phyloP scores from a whole-genome alignment of 2,113 vertebrate species.

The Rhinolophus sinicus region DNA sequence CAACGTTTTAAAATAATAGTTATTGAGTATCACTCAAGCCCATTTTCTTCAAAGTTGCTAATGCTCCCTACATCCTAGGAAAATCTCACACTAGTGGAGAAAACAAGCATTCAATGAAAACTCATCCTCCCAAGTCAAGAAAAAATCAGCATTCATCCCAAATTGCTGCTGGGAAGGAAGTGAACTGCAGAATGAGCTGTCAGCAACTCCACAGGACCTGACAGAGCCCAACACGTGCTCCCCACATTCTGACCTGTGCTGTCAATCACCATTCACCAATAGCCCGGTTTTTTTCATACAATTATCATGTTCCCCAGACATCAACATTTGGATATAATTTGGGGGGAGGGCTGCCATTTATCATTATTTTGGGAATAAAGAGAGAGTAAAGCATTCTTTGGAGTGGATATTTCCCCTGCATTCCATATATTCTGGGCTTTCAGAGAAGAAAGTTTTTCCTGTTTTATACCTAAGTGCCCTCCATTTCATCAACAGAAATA shows the following conservation, averaged over 20 bases:
- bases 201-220: constrained; percentile 88
- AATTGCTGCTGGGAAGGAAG: constrained; percentile 65
- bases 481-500: neutral
- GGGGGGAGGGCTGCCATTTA: constrained; percentile 73
- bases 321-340: constrained; percentile 66
- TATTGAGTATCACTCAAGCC: neutral
- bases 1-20: constrained; percentile 13
- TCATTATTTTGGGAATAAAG: constrained; percentile 75
- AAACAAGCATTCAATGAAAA: constrained; percentile 3
- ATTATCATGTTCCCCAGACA: constrained; percentile 41
- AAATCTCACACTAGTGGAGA: neutral
- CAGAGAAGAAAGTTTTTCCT: neutral
- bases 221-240: constrained; percentile 84
- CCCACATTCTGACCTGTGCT: constrained; percentile 85
- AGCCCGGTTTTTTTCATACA: constrained; percentile 65
- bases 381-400: constrained; percentile 65
- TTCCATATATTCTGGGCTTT: neutral
- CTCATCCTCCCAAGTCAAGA: constrained; percentile 4
- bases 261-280: constrained; percentile 84
- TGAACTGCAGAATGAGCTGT: constrained; percentile 85
- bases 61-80: neutral
- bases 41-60: neutral
- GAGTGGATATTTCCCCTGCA: constrained; percentile 8
- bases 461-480: neutral
- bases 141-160: constrained; percentile 55